phyloP scores from a whole-genome alignment of 1,140 invertebrate genomes.

The Ooceraea biroi region DNA sequence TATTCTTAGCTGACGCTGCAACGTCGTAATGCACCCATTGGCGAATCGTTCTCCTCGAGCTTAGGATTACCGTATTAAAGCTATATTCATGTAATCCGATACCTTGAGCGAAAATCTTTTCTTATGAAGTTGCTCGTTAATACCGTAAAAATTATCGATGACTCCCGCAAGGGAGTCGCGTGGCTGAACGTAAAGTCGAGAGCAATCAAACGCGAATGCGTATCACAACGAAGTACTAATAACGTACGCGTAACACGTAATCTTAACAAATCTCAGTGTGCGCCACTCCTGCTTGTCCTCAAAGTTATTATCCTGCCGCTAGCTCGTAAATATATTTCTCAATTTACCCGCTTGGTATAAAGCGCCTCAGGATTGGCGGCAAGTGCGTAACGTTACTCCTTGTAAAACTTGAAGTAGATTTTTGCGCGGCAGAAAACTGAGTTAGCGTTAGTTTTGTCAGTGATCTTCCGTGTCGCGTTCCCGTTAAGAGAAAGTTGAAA shows the following conservation, averaged over 20 bases:
- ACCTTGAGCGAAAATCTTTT: conserved; percentile 23
- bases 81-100: conserved; percentile 47
- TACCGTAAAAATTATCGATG: conserved; percentile 24
- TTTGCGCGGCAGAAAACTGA: not conserved
- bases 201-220: not conserved
- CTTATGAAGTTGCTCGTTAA: conserved; percentile 2
- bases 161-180: conserved; percentile 1
- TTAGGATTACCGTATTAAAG: conserved; percentile 58
- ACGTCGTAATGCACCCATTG: conserved; percentile 50
- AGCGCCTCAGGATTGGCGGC: conserved; percentile 15
- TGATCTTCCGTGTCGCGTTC: not conserved
- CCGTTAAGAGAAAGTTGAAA: not conserved
- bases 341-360: conserved; percentile 28
- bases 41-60: conserved; percentile 43
- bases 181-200: not conserved
- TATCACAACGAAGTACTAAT: conserved; percentile 1
- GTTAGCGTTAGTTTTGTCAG: not conserved
- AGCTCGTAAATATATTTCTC: conserved; percentile 44
- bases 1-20: conserved; percentile 58
- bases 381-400: conserved; percentile 13
- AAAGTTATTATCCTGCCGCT: conserved; percentile 35
- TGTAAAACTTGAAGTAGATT: conserved; percentile 33
- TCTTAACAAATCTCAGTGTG: conserved; percentile 14
- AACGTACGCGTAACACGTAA: conserved; percentile 25
- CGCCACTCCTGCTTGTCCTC: not conserved